phyloP scores from a whole-genome alignment of 2,888 invertebrate genomes.

The Luperina testacea region DNA sequence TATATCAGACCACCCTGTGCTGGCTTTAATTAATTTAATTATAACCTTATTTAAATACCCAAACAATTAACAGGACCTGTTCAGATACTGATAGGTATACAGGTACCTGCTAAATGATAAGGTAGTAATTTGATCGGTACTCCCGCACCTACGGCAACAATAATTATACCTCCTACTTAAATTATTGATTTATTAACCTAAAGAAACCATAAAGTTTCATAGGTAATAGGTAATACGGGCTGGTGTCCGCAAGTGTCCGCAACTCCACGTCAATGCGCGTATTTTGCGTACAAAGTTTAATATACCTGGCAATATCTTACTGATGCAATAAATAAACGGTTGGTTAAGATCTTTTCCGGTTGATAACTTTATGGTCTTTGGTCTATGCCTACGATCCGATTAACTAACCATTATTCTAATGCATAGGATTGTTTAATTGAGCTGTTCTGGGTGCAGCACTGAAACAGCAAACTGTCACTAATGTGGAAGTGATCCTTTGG shows the following conservation, averaged over 20 bases:
- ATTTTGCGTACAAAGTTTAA: no score
- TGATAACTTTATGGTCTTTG: background rate
- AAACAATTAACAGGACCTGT: background rate
- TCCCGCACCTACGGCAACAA: background rate
- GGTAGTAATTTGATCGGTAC: background rate
- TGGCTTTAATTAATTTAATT: background rate
- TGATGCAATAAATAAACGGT: background rate
- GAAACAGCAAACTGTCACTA: background rate
- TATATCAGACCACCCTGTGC: slow-evolving; percentile 4
- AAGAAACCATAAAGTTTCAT: background rate
- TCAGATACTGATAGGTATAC: background rate
- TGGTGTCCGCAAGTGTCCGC: no score
- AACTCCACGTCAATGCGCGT: no score
- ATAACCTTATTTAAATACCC: slow-evolving; percentile 1
- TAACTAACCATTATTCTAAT: background rate
- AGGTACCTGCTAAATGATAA: background rate
- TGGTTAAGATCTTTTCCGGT: background rate
- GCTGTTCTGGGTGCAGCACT: background rate
- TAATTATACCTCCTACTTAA: no score
- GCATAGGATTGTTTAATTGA: background rate
- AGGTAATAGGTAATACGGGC: no score
- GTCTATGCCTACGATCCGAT: background rate
- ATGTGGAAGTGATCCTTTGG: background rate
- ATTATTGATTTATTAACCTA: background rate
- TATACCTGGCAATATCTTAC: background rate